These are phyloP conservation scores for Salvelinus fontinalis DNA, from an alignment of 2,113 vertebrate species.

Conservation along the genomic window DNA sequence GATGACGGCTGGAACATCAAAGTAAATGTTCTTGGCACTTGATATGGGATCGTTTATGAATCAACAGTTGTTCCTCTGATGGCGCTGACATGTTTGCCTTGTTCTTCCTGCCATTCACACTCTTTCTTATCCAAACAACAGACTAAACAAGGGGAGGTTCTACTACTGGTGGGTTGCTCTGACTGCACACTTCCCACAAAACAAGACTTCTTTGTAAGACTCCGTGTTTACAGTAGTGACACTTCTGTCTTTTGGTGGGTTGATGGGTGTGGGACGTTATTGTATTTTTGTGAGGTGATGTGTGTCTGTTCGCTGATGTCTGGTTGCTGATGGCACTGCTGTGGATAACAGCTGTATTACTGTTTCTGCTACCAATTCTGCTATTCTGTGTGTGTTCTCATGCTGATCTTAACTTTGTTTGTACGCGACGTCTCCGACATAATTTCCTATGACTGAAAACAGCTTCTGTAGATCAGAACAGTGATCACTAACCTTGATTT, in stretches of 20 bases:
- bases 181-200: constrained; percentile 34
- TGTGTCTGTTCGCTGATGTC: too few species aligned
- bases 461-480: too few species aligned
- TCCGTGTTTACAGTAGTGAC: constrained; percentile 11
- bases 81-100: constrained; percentile 30
- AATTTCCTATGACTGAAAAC: too few species aligned
- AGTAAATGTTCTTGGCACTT: background rate
- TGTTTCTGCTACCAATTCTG: too few species aligned
- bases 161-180: constrained; percentile 12
- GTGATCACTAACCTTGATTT: too few species aligned
- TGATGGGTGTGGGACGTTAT: background rate
- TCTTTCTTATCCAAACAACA: constrained; percentile 27
- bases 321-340: too few species aligned
- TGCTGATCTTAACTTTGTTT: too few species aligned
- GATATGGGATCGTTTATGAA: constrained; percentile 28
- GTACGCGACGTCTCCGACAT: too few species aligned
- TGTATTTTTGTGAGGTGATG: too few species aligned
- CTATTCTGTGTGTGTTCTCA: too few species aligned
- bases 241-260: constrained; percentile 37
- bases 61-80: constrained; percentile 43
- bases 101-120: constrained; percentile 40
- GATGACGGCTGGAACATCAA: background rate
- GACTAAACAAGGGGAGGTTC: constrained; percentile 14
- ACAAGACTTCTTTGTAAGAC: constrained; percentile 3
- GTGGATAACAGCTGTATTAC: too few species aligned